Evolutionary conservation across 2,113 vertebrate species (phyloP).

Genomic region (Callionymus lyra): DNA sequence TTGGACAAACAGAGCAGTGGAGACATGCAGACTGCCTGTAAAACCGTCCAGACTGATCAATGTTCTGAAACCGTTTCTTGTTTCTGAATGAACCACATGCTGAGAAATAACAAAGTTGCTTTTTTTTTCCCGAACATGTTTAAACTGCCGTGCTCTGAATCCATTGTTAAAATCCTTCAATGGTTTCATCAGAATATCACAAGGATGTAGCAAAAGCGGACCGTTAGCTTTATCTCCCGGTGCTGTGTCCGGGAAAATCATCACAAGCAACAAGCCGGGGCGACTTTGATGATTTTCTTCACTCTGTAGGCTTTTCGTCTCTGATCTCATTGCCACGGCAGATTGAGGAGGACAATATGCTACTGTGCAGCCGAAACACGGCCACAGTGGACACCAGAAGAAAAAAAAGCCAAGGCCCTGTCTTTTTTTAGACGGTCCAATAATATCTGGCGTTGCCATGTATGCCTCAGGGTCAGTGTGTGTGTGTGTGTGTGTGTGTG

Average conservation of each 20-base stretch:
- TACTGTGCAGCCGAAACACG: constrained; percentile 30
- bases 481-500: constrained; percentile 9
- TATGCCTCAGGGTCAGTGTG: constrained; percentile 39
- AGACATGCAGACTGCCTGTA: no score
- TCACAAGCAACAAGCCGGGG: constrained; percentile 31
- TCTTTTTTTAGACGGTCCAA: constrained; percentile 58
- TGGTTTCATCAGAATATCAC: constrained; percentile 16
- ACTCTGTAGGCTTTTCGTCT: constrained; percentile 25
- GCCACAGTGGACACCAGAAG: constrained; percentile 25
- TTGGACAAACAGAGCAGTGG: no score
- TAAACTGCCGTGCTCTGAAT: background rate
- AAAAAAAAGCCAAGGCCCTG: constrained; percentile 24
- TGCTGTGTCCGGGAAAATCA: constrained; percentile 30
- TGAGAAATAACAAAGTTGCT: no score
- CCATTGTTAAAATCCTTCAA: constrained; percentile 6
- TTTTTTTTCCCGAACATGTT: no score
- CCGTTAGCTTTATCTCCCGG: constrained; percentile 28
- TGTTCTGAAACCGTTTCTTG: no score
- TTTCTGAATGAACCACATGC: no score
- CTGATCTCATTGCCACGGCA: constrained; percentile 30
- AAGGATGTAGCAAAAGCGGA: constrained; percentile 20
- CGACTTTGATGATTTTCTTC: constrained; percentile 39
- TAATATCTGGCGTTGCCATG: constrained; percentile 54
- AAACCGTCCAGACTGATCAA: no score
- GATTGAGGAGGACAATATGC: constrained; percentile 43